Base-by-base conservation (phyloP, 2,888 invertebrate genomes). In the Volucella inflata region DNA sequence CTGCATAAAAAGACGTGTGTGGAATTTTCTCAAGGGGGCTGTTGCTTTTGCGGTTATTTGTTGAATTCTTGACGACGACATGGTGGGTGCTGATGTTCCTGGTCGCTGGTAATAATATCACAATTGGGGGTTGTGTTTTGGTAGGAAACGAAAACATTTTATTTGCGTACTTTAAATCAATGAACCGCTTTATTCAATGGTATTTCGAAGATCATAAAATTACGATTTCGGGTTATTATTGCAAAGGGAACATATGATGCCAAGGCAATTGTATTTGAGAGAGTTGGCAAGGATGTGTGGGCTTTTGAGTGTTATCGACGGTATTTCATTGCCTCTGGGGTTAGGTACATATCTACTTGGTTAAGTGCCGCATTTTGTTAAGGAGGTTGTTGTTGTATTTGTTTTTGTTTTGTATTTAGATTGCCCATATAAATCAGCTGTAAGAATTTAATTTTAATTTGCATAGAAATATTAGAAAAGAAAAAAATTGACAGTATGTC, bases 141-240 rank as follows among this genome's bases (percentile, higher is more conserved):
- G 48, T 16, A 30, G 51, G 40, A 21, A 59, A 60, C 36, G 11
- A 48, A 75, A 82, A 72, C 51, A 68, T 83, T 85, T 81, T 85
- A 85, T 81, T 81, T 81, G 85, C 46, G 68, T 85, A 85, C 85
- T 85, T 81, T 81, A 85, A 85, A 85, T 85, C 85, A 85, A 85
- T 85, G 81, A 85, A 81, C 64, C 76, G 76, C 81, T 85, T 72
- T 81, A 81, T 72, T 71, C 71, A 40, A 72, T 81, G 81, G 85
- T 81, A 81, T 81, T 85, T 85, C 48, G 81, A 71, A 85, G 85
- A 85, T 85, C 85, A 85, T 85, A 85, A 85, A 85, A 85, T 81
- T 85, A 85, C 70, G 81, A 76, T 85, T 85, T 77, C 55, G 72
- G 59, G 81, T 72, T 81, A 77, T 85, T 85, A 85, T 81, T 85